Conservation (phyloP, 1,140 invertebrate species). For the Pachypeltis micranthus region DNA sequence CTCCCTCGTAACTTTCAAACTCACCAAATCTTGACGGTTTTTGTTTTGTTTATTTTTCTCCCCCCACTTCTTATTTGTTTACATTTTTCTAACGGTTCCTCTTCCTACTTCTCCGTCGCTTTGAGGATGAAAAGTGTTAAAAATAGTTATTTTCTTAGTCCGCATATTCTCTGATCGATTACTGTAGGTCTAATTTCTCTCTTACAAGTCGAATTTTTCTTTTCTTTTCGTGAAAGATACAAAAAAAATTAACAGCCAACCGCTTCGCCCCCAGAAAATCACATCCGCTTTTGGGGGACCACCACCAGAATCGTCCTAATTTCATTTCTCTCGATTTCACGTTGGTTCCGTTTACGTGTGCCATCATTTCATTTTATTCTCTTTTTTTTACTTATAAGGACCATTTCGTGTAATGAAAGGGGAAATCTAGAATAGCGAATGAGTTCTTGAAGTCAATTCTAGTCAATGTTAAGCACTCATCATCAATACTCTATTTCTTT, state of each 20-base stretch:
- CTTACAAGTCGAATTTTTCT: background rate
- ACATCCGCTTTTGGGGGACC: too few species aligned
- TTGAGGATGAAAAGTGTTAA: too few species aligned
- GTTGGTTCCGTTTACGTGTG: background rate
- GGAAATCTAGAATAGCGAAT: background rate
- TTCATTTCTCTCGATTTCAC: background rate
- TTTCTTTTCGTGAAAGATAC: too few species aligned
- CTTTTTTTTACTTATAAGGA: background rate
- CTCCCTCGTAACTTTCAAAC: background rate
- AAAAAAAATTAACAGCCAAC: too few species aligned
- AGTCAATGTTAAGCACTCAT: constrained; percentile 3
- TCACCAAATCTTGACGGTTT: background rate
- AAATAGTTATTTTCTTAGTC: too few species aligned
- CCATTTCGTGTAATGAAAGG: background rate
- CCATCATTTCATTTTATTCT: background rate
- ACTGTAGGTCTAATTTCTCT: background rate
- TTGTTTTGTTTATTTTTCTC: background rate
- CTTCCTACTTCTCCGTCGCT: too few species aligned
- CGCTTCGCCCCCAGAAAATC: too few species aligned
- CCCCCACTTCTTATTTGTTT: background rate
- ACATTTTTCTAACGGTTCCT: background rate
- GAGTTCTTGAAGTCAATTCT: constrained; percentile 4
- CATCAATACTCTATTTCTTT: background rate
- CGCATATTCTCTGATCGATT: too few species aligned
- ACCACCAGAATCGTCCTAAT: too few species aligned